A percentile compares a stretch with the other conserved stretches of the same genome.
Evolutionary conservation across 2,113 vertebrate genomes (phyloP).

Genomic region (Sturnira hondurensis): DNA sequence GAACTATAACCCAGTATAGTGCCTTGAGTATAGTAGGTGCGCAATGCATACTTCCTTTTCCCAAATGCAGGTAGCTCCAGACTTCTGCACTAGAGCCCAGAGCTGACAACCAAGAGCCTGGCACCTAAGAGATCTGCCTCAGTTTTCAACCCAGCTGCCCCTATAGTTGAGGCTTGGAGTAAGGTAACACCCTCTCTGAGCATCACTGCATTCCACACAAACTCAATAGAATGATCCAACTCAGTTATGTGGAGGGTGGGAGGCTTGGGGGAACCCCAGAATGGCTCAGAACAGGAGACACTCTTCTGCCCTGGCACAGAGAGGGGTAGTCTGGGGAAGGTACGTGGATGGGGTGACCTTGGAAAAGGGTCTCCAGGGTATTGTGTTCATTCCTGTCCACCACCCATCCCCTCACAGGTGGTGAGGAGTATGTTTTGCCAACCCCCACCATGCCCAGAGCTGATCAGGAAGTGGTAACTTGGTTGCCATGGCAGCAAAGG

Average conservation of each 20-base stretch:
- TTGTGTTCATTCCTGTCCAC: background rate
- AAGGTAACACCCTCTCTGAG: background rate
- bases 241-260: background rate
- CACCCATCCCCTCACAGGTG: background rate
- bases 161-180: background rate
- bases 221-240: background rate
- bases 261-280: background rate
- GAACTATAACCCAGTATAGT: background rate
- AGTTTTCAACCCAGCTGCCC: background rate
- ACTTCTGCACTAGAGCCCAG: background rate
- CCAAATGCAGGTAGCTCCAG: background rate
- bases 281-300: background rate
- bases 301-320: background rate
- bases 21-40: background rate
- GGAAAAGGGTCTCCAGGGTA: background rate
- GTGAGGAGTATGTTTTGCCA: background rate
- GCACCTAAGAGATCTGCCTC: background rate
- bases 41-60: background rate
- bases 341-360: background rate
- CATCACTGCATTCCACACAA: background rate
- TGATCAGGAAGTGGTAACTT: constrained; percentile 44
- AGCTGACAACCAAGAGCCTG: background rate
- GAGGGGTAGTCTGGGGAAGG: rapidly evolving
- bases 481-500: background rate
- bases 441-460: background rate